Conservation (phyloP, 2,888 invertebrate species). For the Reticulitermes lucifugus region DNA sequence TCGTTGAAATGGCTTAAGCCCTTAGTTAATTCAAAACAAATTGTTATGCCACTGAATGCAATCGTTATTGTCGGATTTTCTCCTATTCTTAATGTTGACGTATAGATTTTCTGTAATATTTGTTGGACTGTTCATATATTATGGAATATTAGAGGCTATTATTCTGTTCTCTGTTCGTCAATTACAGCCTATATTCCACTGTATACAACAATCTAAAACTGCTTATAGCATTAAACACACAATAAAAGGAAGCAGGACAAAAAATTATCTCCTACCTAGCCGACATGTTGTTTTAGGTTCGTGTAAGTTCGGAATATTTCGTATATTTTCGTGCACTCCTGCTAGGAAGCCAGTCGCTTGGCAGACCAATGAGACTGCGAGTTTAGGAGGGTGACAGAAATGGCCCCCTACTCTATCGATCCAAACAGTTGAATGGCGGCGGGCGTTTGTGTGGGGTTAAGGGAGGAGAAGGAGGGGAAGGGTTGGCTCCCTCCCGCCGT, state of each 20-base stretch:
- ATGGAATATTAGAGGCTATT: not conserved
- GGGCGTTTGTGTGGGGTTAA: not conserved
- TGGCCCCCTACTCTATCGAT: constrained; percentile 36
- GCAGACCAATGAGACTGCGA: constrained; percentile 32
- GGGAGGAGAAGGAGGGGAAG: not conserved
- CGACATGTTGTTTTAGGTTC: constrained; percentile 36
- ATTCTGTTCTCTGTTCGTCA: not conserved
- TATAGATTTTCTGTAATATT: constrained; percentile 1
- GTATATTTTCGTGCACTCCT: not conserved
- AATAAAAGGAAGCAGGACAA: constrained; percentile 14
- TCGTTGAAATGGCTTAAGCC: not conserved
- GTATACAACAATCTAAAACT: constrained; percentile 26
- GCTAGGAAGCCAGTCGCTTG: constrained; percentile 2
- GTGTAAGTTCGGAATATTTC: constrained; percentile 20
- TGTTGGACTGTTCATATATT: constrained; percentile 1
- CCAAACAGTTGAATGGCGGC: constrained; percentile 39
- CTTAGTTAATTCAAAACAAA: not conserved
- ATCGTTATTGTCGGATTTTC: not conserved
- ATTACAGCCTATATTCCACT: constrained; percentile 12
- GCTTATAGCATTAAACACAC: constrained; percentile 21
- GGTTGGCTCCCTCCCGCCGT: not conserved
- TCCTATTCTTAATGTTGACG: not conserved
- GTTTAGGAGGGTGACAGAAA: constrained; percentile 18
- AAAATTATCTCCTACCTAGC: constrained; percentile 1
- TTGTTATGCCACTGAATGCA: not conserved